phyloP scores from a whole-genome alignment of 2,113 vertebrate species.

The Etheostoma spectabile region DNA sequence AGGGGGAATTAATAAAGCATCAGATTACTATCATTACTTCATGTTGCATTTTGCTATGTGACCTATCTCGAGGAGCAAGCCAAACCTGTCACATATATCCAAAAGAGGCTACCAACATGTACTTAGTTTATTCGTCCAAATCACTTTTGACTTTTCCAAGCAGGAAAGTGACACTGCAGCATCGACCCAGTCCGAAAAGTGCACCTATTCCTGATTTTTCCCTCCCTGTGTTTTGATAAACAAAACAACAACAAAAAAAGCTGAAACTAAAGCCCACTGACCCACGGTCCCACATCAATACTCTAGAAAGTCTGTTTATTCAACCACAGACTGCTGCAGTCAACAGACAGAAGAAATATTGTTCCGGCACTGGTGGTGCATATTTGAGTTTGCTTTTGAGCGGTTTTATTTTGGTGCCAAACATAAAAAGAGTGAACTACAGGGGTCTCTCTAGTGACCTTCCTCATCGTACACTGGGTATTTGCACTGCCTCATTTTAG shows the following conservation, averaged over 20 bases:
- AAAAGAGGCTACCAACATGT: conserved; percentile 9
- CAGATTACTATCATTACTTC: conserved; percentile 14
- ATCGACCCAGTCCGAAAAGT: conserved; percentile 18
- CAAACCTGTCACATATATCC: conserved; percentile 1
- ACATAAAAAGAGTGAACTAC: conserved; percentile 24
- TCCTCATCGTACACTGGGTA: background rate
- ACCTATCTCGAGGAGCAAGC: conserved; percentile 13
- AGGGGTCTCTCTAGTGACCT: conserved; percentile 30
- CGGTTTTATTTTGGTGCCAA: conserved; percentile 18
- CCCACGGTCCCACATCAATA: conserved; percentile 32
- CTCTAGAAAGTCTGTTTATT: conserved; percentile 44
- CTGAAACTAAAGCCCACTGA: conserved; percentile 31
- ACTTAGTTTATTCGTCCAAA: conserved; percentile 13
- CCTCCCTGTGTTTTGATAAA: conserved; percentile 13
- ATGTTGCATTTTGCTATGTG: conserved; percentile 11
- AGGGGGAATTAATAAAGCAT: conserved; percentile 25
- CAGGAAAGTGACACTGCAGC: background rate
- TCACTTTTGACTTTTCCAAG: conserved; percentile 23
- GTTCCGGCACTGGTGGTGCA: conserved; percentile 28
- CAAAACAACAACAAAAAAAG: background rate
- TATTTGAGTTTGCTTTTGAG: conserved; percentile 37
- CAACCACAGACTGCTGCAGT: conserved; percentile 18
- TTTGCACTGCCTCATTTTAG: conserved; percentile 27
- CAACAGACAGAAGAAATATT: conserved; percentile 32
- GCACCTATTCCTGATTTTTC: conserved; percentile 29